Evolutionary conservation across 2,797 vertebrate genomes (phyloP).

Genomic region (Staurois parvus): DNA sequence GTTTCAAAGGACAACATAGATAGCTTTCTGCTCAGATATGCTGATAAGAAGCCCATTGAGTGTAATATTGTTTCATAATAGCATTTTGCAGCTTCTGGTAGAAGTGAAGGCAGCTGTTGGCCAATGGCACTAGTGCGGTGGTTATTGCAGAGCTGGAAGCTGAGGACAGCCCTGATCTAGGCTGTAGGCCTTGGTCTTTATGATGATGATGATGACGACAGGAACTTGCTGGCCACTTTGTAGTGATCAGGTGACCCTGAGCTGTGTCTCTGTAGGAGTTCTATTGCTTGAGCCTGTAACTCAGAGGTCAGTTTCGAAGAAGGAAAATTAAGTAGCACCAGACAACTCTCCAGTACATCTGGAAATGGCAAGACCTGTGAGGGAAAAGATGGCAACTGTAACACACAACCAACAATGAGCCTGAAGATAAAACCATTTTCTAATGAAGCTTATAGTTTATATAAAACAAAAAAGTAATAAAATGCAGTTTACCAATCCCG

Average conservation of each 20-base stretch:
- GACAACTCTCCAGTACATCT: slow-evolving; percentile 89
- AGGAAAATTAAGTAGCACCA: slow-evolving; percentile 82
- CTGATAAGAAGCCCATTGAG: not conserved
- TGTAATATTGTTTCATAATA: not conserved
- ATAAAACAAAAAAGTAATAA: no score
- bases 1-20: no score
- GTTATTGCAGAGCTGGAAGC: slow-evolving; percentile 52
- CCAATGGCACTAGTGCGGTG: slow-evolving; percentile 21
- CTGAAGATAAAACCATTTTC: not conserved
- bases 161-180: not conserved
- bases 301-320: slow-evolving; percentile 64
- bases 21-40: no score
- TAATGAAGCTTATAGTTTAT: no score
- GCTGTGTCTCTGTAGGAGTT: slow-evolving; percentile 78
- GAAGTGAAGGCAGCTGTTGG: slow-evolving; percentile 34
- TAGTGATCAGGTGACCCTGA: slow-evolving; percentile 33
- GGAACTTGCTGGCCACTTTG: slow-evolving; percentile 62
- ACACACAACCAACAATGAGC: not conserved
- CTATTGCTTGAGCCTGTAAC: slow-evolving; percentile 72
- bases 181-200: not conserved
- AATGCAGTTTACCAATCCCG: no score
- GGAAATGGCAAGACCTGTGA: slow-evolving; percentile 85
- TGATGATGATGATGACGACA: not conserved
- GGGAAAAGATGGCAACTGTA: not conserved
- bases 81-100: slow-evolving; percentile 13